Conservation (phyloP, 37 sponge, comb jelly and placozoan genomes). For the Eunapius fragilis region DNA sequence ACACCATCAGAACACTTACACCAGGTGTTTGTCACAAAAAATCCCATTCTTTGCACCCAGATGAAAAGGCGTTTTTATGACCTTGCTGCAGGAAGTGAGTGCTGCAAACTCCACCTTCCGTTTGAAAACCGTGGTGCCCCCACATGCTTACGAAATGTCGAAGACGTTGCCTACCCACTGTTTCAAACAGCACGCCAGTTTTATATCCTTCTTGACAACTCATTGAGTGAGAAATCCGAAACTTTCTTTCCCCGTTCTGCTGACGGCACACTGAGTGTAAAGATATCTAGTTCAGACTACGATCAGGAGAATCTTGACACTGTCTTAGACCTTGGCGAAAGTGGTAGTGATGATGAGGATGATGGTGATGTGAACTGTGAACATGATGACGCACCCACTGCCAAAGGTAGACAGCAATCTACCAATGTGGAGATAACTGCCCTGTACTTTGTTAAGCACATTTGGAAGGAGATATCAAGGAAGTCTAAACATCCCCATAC, state of each 20-base stretch:
- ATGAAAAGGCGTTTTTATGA: slow-evolving; percentile 77
- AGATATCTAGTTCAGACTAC: slow-evolving; percentile 54
- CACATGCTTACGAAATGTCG: slow-evolving; percentile 3
- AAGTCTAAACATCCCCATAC: slow-evolving; percentile 22
- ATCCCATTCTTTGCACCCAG: slow-evolving; percentile 70
- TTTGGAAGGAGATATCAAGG: slow-evolving; percentile 42
- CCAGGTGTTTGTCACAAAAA: slow-evolving; percentile 87
- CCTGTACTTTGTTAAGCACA: slow-evolving; percentile 34
- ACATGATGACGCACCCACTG: background rate
- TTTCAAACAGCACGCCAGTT: slow-evolving; percentile 80
- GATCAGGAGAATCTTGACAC: slow-evolving; percentile 43
- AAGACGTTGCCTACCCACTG: slow-evolving; percentile 58
- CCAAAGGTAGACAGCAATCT: background rate
- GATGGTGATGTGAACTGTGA: slow-evolving; percentile 35
- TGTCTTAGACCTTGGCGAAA: slow-evolving; percentile 41
- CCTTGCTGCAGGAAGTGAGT: slow-evolving; percentile 23
- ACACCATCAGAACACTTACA: slow-evolving; percentile 54
- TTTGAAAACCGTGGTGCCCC: slow-evolving; percentile 37
- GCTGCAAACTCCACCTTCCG: slow-evolving; percentile 11
- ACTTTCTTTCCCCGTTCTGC: slow-evolving; percentile 48
- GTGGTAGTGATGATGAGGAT: slow-evolving; percentile 27
- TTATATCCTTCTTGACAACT: slow-evolving; percentile 70
- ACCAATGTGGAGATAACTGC: background rate
- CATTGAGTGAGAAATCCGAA: slow-evolving; percentile 27
- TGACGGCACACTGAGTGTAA: slow-evolving; percentile 40